A percentile compares a stretch with the other conserved stretches of the same genome.
phyloP scores from a whole-genome alignment of 2,113 vertebrate species.

The Triplophysa siluroides region DNA sequence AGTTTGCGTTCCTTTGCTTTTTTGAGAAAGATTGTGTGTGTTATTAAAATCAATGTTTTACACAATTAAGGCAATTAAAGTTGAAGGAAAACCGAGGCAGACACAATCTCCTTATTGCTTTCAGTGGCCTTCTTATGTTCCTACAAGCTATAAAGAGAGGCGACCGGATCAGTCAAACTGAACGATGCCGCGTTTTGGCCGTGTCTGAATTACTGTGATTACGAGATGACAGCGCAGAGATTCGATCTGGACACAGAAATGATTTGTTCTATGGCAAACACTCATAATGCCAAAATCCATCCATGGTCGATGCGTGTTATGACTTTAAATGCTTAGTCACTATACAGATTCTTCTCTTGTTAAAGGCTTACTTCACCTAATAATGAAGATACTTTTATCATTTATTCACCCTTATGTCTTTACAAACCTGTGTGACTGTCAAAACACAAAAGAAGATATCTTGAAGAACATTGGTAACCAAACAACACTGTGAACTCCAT shows the following conservation, averaged over 20 bases:
- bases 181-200: not conserved
- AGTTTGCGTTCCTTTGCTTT: slow-evolving; percentile 7
- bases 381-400: too few species aligned
- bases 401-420: too few species aligned
- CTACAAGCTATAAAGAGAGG: not conserved
- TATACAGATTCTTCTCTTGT: not conserved
- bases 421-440: too few species aligned
- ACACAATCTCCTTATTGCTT: not conserved
- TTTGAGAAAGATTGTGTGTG: not conserved
- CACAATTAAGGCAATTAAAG: slow-evolving; percentile 6
- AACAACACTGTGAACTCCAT: too few species aligned
- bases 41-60: not conserved
- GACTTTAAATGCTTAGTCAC: not conserved
- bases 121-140: not conserved
- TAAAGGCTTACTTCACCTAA: too few species aligned
- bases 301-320: not conserved
- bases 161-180: not conserved
- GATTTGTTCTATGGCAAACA: not conserved
- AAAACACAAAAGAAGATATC: too few species aligned
- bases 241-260: not conserved
- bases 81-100: not conserved
- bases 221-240: slow-evolving; percentile 3
- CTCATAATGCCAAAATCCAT: not conserved
- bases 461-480: too few species aligned
- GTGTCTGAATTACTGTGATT: slow-evolving; percentile 12